Conservation (phyloP, 2,888 invertebrate genomes). For the Polymixis flavicincta region DNA sequence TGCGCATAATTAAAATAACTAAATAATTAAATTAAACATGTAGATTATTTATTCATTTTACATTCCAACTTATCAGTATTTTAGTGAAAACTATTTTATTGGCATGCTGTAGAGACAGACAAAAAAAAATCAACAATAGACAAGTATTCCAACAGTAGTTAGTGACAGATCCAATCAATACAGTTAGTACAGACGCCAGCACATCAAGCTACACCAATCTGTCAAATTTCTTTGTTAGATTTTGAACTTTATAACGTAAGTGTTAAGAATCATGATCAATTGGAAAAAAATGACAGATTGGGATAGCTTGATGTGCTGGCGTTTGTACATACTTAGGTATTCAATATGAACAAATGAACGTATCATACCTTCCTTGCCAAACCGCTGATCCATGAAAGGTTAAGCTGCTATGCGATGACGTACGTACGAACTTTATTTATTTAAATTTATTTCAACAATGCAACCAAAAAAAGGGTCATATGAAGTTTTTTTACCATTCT, state of each 20-base stretch:
- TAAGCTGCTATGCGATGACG: constrained; percentile 14
- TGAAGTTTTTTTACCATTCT: neutral
- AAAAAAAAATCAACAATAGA: neutral
- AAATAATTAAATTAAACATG: neutral
- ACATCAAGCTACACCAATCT: too few relatives aligned
- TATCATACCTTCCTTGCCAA: neutral
- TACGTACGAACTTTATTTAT: neutral
- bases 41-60: neutral
- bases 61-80: neutral
- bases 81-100: neutral
- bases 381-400: constrained; percentile 16
- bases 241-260: too few relatives aligned
- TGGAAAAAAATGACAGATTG: too few relatives aligned
- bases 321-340: neutral
- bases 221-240: too few relatives aligned
- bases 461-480: neutral
- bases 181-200: too few relatives aligned
- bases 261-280: too few relatives aligned
- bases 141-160: neutral
- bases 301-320: too few relatives aligned
- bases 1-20: constrained; percentile 1
- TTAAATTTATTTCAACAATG: neutral
- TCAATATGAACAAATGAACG: neutral
- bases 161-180: constrained; percentile 15
- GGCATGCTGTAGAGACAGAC: neutral